A percentile compares a stretch with the other conserved stretches of the same genome.
phyloP scores from a whole-genome alignment of 2,113 vertebrate species.

The Heloderma charlesbogerti region DNA sequence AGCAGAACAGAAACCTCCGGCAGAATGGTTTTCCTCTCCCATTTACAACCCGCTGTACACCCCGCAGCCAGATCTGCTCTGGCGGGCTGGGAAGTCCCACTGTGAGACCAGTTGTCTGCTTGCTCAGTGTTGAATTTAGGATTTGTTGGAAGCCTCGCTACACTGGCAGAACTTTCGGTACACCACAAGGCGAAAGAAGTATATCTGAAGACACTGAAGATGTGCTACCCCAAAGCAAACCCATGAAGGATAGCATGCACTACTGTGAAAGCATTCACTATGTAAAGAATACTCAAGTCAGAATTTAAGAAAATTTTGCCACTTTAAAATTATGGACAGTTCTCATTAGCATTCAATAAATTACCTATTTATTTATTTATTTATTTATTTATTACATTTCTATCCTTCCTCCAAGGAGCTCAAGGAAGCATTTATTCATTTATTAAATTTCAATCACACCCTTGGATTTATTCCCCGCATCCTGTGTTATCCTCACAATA shows the following conservation, averaged over 20 bases:
- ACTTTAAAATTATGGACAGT: constrained; percentile 5
- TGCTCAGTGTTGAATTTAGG: background rate
- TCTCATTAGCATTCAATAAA: background rate
- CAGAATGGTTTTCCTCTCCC: too few species aligned
- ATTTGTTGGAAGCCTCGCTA: background rate
- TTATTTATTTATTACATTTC: too few species aligned
- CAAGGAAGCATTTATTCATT: background rate
- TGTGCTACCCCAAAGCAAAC: background rate
- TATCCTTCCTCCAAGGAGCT: background rate
- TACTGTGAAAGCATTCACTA: background rate
- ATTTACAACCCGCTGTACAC: too few species aligned
- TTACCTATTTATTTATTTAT: too few species aligned
- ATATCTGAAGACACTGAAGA: constrained; percentile 10
- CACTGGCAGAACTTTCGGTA: background rate
- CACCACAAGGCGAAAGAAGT: background rate
- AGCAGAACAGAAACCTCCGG: too few species aligned
- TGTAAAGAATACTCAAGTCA: constrained; percentile 22
- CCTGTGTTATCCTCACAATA: background rate
- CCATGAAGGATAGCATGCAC: constrained; percentile 6
- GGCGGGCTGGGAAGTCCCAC: too few species aligned
- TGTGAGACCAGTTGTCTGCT: too few species aligned
- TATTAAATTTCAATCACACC: too few species aligned
- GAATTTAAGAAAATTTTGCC: constrained; percentile 23
- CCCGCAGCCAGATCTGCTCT: too few species aligned
- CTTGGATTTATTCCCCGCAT: too few species aligned